A percentile compares a stretch with the other conserved stretches of the same genome.
phyloP scores from a whole-genome alignment of 2,888 invertebrate species.

The Cephus nigrinus region DNA sequence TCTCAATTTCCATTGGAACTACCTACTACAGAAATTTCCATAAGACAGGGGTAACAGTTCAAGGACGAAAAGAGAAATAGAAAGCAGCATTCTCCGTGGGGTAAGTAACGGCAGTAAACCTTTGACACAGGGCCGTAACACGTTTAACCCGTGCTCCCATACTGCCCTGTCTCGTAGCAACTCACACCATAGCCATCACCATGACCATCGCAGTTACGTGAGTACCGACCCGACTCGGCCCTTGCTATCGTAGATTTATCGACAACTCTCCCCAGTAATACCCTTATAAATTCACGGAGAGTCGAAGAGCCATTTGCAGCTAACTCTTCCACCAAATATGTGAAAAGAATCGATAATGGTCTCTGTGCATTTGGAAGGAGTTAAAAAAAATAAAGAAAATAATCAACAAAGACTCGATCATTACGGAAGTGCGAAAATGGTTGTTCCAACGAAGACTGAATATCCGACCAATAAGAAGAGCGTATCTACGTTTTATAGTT shows the following conservation, averaged over 20 bases:
- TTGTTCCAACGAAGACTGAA: background rate
- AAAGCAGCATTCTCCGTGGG: slow-evolving; percentile 36
- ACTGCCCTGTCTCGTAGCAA: slow-evolving; percentile 24
- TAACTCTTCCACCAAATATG: slow-evolving; percentile 22
- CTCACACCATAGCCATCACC: slow-evolving; percentile 25
- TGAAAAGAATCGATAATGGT: slow-evolving; percentile 20
- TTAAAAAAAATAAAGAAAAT: background rate
- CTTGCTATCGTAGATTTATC: slow-evolving; percentile 48
- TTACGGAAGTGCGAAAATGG: background rate
- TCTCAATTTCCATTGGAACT: background rate
- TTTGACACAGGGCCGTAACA: slow-evolving; percentile 48
- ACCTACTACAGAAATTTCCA: slow-evolving; percentile 33
- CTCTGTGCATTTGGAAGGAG: background rate
- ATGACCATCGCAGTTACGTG: slow-evolving; percentile 33
- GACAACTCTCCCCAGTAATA: slow-evolving; percentile 43
- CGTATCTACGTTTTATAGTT: background rate
- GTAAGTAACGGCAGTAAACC: slow-evolving; percentile 48
- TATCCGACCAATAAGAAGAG: background rate
- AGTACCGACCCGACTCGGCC: slow-evolving; percentile 32
- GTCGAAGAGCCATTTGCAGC: slow-evolving; percentile 41
- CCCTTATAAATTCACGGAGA: slow-evolving; percentile 53
- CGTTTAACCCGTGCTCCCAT: slow-evolving; percentile 43
- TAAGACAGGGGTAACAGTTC: slow-evolving; percentile 45
- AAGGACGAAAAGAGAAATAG: slow-evolving; percentile 34
- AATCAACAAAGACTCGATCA: background rate